Percentiles rank a stretch among this genome's conserved stretches.
These are phyloP conservation scores for Pangasius mekongensis DNA, from an alignment of 2,797 vertebrate genomes.

Conservation along the genomic window DNA sequence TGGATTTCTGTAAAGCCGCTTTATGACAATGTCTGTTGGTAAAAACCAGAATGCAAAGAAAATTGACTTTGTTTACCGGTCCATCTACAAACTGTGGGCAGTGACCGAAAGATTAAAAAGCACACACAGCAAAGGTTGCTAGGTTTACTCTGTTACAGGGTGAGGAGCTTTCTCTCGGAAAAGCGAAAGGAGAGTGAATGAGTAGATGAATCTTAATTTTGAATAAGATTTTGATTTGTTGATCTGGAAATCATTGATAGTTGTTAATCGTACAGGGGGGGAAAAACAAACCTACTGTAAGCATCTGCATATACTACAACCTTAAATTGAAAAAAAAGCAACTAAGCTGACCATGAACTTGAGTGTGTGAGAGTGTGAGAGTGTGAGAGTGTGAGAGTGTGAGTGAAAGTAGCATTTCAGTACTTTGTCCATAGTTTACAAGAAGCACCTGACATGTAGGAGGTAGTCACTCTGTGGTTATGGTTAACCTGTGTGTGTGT, in stretches of 20 bases:
- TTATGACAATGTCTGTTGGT: neutral
- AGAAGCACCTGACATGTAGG: constrained; percentile 23
- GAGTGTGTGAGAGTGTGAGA: neutral
- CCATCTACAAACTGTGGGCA: neutral
- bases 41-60: neutral
- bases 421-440: constrained; percentile 10
- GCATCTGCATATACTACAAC: neutral
- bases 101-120: neutral
- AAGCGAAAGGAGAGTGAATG: neutral
- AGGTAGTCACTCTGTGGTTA: constrained; percentile 22
- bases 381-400: neutral
- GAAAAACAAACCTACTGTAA: neutral
- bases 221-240: neutral
- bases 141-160: neutral
- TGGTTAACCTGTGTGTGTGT: constrained; percentile 3
- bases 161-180: neutral
- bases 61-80: neutral
- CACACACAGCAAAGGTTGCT: too few relatives aligned
- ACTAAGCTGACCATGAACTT: neutral
- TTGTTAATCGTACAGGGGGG: neutral
- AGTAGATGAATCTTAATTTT: neutral
- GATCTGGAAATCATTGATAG: neutral
- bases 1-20: neutral
- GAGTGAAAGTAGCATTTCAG: neutral
- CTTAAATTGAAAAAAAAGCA: neutral